Evolutionary conservation across 1,140 invertebrate species (phyloP).

Genomic region (Leptestheria dahalacensis): DNA sequence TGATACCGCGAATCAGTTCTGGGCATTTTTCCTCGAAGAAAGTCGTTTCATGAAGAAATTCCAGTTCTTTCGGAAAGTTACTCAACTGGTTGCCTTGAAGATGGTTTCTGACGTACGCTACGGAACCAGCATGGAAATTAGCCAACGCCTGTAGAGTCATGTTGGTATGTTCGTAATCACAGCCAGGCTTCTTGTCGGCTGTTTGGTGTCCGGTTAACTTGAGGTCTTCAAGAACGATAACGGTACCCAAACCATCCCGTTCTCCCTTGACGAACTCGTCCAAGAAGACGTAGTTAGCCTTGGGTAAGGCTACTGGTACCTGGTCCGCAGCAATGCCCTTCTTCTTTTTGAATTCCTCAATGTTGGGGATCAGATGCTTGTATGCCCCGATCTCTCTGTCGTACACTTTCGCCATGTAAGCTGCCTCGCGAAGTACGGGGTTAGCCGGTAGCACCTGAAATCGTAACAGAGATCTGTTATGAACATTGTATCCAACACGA

Average conservation of each 20-base stretch:
- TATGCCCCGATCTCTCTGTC: conserved; percentile 10
- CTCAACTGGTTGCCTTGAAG: background rate
- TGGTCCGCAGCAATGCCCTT: background rate
- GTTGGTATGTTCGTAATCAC: conserved; percentile 11
- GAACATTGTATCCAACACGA: too few relatives aligned
- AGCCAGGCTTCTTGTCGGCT: conserved; percentile 14
- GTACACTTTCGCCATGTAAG: conserved; percentile 2
- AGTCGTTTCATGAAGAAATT: background rate
- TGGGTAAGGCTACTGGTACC: background rate
- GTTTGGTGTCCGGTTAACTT: background rate
- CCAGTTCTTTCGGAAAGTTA: background rate
- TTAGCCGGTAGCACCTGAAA: conserved; percentile 15
- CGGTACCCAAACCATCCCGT: background rate
- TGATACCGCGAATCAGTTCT: background rate
- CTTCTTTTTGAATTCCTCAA: background rate
- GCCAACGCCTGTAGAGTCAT: conserved; percentile 6
- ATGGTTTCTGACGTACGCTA: background rate
- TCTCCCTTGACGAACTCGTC: background rate
- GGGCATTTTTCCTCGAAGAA: background rate
- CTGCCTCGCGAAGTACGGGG: conserved; percentile 1
- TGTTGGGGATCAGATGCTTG: background rate
- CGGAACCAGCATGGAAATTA: conserved; percentile 7
- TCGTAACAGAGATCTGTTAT: too few relatives aligned
- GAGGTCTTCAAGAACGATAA: conserved; percentile 9
- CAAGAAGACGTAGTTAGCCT: conserved; percentile 3